phyloP scores from a whole-genome alignment of 1,140 invertebrate genomes.

The Drosophila willistoni region DNA sequence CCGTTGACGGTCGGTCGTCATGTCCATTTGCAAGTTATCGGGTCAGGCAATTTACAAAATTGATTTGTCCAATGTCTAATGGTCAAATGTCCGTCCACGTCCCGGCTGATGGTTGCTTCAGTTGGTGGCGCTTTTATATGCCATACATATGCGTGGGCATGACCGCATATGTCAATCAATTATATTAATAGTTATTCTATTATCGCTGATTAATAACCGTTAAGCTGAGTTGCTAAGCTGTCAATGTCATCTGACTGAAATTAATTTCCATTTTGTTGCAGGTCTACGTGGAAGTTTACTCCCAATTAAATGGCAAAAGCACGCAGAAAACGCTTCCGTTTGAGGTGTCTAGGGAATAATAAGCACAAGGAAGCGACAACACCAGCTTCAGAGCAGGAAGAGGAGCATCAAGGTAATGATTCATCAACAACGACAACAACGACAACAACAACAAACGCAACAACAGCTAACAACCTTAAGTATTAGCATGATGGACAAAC shows the following conservation, averaged over 20 bases:
- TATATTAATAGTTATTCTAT: constrained; percentile 37
- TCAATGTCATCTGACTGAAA: neutral
- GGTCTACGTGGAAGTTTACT: constrained; percentile 36
- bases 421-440: neutral
- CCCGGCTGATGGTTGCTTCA: too few relatives aligned
- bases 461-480: constrained; percentile 9
- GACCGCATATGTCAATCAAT: constrained; percentile 29
- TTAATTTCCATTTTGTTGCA: constrained; percentile 30
- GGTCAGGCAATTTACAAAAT: constrained; percentile 8
- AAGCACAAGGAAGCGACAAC: constrained; percentile 20
- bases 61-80: constrained; percentile 12
- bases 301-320: constrained; percentile 66
- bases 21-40: constrained; percentile 12
- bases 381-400: constrained; percentile 15
- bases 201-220: constrained; percentile 27
- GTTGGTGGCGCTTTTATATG: neutral
- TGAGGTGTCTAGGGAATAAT: constrained; percentile 53
- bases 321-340: constrained; percentile 71
- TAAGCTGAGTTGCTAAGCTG: constrained; percentile 21
- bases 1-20: neutral
- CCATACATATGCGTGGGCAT: constrained; percentile 14
- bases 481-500: constrained; percentile 72
- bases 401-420: constrained; percentile 2
- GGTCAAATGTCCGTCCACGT: neutral
- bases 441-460: neutral